Evolutionary conservation across 2,113 vertebrate species (phyloP).

Genomic region (Lepisosteus osseus): DNA sequence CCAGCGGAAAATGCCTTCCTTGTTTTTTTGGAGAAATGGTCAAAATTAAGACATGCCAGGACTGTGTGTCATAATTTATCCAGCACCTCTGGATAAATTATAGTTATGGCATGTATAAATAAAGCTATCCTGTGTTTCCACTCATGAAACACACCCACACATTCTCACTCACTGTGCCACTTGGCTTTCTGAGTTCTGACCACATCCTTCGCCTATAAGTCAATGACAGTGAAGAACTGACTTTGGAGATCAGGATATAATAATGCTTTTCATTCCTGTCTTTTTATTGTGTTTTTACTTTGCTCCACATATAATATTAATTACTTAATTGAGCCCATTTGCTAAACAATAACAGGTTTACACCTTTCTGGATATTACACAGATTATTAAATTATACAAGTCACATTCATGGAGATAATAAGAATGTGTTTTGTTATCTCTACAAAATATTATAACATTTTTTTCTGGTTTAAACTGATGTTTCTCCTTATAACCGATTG

Average conservation of each 20-base stretch:
- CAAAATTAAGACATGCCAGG: conserved; percentile 67
- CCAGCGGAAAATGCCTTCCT: conserved; percentile 49
- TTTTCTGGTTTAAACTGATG: too few relatives aligned
- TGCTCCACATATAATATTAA: too few relatives aligned
- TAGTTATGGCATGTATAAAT: conserved; percentile 44
- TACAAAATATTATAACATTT: too few relatives aligned
- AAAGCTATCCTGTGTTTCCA: conserved; percentile 66
- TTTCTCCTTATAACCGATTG: conserved; percentile 61
- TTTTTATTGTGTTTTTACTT: conserved; percentile 12
- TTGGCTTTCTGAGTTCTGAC: conserved; percentile 34
- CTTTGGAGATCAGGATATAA: too few relatives aligned
- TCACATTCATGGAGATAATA: too few relatives aligned
- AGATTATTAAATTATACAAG: too few relatives aligned
- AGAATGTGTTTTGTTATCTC: too few relatives aligned
- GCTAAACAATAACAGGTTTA: too few relatives aligned
- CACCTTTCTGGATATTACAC: too few relatives aligned
- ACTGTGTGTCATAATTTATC: conserved; percentile 68
- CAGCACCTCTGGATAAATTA: conserved; percentile 41
- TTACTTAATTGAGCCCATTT: too few relatives aligned
- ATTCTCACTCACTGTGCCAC: conserved; percentile 49
- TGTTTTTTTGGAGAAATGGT: conserved; percentile 72
- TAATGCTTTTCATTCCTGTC: conserved; percentile 25
- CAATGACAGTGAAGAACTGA: conserved; percentile 22
- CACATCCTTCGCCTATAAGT: conserved; percentile 47
- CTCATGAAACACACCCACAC: conserved; percentile 57